phyloP scores from a whole-genome alignment of 1,140 invertebrate genomes.

The Liolophura sinensis region DNA sequence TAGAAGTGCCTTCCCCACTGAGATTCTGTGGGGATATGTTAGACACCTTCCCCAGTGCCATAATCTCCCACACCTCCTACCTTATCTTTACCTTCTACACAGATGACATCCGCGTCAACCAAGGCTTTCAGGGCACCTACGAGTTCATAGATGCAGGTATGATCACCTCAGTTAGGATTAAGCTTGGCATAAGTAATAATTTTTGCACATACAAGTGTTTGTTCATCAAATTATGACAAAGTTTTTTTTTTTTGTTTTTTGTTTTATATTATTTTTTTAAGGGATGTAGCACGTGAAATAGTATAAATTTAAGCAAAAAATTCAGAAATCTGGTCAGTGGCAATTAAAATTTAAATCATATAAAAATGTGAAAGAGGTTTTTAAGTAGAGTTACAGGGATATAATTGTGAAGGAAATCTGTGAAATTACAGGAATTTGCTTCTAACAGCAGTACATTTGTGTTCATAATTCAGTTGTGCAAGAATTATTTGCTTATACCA shows the following conservation, averaged over 20 bases:
- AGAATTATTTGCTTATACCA: no score
- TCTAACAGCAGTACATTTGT: no score
- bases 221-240: neutral
- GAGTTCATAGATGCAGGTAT: constrained; percentile 86
- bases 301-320: neutral
- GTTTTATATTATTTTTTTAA: neutral
- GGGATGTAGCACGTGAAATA: neutral
- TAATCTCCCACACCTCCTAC: constrained; percentile 78
- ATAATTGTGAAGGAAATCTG: neutral
- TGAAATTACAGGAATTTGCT: no score
- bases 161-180: constrained; percentile 36
- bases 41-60: constrained; percentile 40
- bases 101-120: constrained; percentile 73
- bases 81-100: constrained; percentile 95
- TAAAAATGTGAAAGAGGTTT: neutral
- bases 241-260: constrained; percentile 3
- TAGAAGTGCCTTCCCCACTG: constrained; percentile 94
- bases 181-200: neutral
- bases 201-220: neutral
- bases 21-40: constrained; percentile 93
- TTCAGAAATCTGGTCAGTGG: neutral
- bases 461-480: no score
- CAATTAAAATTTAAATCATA: neutral
- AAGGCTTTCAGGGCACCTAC: constrained; percentile 45
- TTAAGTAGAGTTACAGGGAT: neutral